Base-by-base conservation (phyloP, 2,888 invertebrate genomes). In the Bhutanitis thaidina region DNA sequence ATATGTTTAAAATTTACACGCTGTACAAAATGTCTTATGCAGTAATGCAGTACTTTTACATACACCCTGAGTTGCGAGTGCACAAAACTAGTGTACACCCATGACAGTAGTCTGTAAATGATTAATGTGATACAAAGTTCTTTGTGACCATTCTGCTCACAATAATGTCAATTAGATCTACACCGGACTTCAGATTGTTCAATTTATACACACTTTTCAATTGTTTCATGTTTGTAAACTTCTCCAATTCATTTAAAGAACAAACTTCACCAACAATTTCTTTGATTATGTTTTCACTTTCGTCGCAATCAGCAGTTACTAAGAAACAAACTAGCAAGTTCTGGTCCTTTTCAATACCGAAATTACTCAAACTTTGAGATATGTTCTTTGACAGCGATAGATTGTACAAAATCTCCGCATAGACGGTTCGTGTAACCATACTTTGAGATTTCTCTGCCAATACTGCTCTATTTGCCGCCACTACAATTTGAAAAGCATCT, bases 341-440 rank as follows among this genome's bases (percentile, higher is more conserved):
- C 3, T 58, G 51, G 14, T 76, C 79, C 34, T 71, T 74, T 37
- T 80, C 80, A 50, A 93, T 88, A 1, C 94, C 94, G 77, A 94
- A 94, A 53, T 87, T 92, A 43, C 72, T 81, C 43, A 95, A 79
- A 54, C 94, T 93, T 57, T 92, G 91, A 3, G 92, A 90, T 56
- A 95, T 95, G 61, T 93, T 94, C 65, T 92, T 93, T 0, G 93
- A 91, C 1, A 91, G 74, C 0, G 94, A 94, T 52, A 95, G 78
- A 71, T 93, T 93, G 67, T 90, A 94, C 13, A 95, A 67, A 41
- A 94, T 88, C 77, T 95, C 94, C 0, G 93, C 91, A 65, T 85
- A 92, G 0, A 94, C 64, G 7, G 88, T 91, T 63, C 90, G 91
- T 0, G 94, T 94, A 0, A 91, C 91, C 68, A 93, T 77, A 30